Evolutionary conservation across 2,797 vertebrate species (phyloP).

Genomic region (Adelosebastes latens): DNA sequence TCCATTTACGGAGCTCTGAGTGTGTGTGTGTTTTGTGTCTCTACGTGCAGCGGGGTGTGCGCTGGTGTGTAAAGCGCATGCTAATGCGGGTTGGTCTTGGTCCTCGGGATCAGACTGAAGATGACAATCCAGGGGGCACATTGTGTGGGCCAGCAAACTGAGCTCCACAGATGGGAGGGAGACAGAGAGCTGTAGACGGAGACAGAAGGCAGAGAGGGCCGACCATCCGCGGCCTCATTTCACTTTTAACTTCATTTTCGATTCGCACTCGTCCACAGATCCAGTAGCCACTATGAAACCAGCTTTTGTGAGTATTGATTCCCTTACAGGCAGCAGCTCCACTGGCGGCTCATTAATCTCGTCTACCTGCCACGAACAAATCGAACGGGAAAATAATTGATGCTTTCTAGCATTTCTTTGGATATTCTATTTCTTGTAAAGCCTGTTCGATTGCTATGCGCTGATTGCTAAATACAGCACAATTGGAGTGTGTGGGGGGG

Average conservation of each 20-base stretch:
- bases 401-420: slow-evolving; percentile 38
- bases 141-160: slow-evolving; percentile 67
- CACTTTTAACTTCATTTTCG: slow-evolving; percentile 42
- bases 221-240: slow-evolving; percentile 41
- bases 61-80: slow-evolving; percentile 62
- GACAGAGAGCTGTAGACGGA: slow-evolving; percentile 45
- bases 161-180: slow-evolving; percentile 60
- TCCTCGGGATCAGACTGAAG: slow-evolving; percentile 72
- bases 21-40: slow-evolving; percentile 44
- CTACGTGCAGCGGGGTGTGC: slow-evolving; percentile 32
- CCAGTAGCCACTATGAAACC: slow-evolving; percentile 78
- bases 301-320: slow-evolving; percentile 85
- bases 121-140: slow-evolving; percentile 76
- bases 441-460: not conserved
- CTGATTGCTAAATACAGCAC: slow-evolving; percentile 6
- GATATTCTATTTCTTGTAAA: slow-evolving; percentile 31
- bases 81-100: slow-evolving; percentile 73
- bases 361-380: slow-evolving; percentile 36
- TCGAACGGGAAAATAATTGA: slow-evolving; percentile 37
- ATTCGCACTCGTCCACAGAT: slow-evolving; percentile 39
- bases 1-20: slow-evolving; percentile 63
- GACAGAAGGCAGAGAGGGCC: slow-evolving; percentile 51
- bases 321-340: slow-evolving; percentile 45
- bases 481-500: not conserved
- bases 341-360: slow-evolving; percentile 47